phyloP scores from a whole-genome alignment of 1,140 invertebrate species.

The Orchesella cincta region DNA sequence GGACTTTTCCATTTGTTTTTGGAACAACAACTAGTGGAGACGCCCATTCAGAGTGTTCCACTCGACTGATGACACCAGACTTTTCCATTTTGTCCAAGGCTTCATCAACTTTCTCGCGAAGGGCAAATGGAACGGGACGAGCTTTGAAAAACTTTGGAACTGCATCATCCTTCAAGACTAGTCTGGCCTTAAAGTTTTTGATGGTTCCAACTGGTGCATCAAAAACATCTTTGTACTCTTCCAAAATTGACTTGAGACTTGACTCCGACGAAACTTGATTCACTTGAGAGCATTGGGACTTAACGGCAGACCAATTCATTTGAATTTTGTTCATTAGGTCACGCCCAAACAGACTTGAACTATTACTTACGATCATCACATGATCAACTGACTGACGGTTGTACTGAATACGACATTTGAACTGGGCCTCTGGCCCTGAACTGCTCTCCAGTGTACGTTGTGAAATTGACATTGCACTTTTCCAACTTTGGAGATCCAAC shows the following conservation, averaged over 20 bases:
- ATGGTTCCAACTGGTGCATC: background rate
- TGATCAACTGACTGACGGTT: background rate
- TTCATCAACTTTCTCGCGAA: conserved; percentile 28
- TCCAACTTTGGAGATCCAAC: background rate
- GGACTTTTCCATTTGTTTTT: conserved; percentile 16
- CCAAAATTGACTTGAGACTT: background rate
- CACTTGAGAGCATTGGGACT: background rate
- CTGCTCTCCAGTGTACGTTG: background rate
- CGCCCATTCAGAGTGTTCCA: conserved; percentile 51
- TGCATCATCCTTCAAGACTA: conserved; percentile 29
- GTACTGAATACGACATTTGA: background rate
- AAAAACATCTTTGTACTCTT: conserved; percentile 37
- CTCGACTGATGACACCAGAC: conserved; percentile 51
- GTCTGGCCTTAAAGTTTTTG: conserved; percentile 24
- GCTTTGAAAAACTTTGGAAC: conserved; percentile 25
- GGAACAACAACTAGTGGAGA: conserved; percentile 12
- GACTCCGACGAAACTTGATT: background rate
- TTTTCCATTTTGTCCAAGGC: conserved; percentile 45
- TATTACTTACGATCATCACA: background rate
- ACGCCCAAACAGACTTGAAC: background rate
- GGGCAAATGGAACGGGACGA: conserved; percentile 38
- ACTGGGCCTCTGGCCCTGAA: background rate
- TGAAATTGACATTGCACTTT: background rate
- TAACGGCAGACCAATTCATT: background rate
- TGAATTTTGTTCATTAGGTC: background rate